Conservation (phyloP, 1,140 invertebrate species). For the Drosophila asahinai region DNA sequence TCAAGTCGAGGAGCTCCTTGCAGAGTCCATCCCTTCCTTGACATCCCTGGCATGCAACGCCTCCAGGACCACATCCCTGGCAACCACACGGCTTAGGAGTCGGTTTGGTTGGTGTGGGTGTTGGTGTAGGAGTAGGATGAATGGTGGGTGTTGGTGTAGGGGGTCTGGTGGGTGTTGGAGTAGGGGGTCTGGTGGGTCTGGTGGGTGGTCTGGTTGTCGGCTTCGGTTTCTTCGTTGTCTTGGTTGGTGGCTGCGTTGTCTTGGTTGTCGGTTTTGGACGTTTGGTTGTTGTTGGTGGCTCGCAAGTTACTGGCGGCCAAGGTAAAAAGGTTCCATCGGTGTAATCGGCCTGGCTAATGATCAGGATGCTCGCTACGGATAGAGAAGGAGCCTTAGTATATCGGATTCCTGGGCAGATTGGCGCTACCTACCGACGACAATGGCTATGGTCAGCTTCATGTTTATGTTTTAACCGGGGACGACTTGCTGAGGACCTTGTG, state of each 20-base stretch:
- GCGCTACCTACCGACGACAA: neutral
- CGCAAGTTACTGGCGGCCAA: neutral
- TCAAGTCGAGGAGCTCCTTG: neutral
- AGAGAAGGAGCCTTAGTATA: neutral
- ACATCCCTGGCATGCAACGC: conserved; percentile 2
- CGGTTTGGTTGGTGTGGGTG: neutral
- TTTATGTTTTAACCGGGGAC: neutral
- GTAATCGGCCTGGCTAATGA: neutral
- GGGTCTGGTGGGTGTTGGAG: too few relatives aligned
- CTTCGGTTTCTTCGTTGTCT: neutral
- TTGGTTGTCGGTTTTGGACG: neutral
- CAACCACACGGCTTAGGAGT: neutral
- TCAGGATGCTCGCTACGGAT: conserved; percentile 9
- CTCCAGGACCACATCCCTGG: conserved; percentile 12
- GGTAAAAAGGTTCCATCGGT: neutral
- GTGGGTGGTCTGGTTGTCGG: too few relatives aligned
- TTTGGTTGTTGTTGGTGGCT: neutral
- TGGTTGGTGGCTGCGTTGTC: neutral
- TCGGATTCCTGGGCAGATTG: neutral
- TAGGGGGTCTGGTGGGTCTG: too few relatives aligned
- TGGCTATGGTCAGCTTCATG: conserved; percentile 16
- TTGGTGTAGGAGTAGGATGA: too few relatives aligned
- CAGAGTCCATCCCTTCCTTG: neutral
- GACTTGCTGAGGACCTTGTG: neutral
- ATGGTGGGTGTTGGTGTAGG: too few relatives aligned